Evolutionary conservation across 2,888 invertebrate genomes (phyloP).

Genomic region (Stratiomys singularior): DNA sequence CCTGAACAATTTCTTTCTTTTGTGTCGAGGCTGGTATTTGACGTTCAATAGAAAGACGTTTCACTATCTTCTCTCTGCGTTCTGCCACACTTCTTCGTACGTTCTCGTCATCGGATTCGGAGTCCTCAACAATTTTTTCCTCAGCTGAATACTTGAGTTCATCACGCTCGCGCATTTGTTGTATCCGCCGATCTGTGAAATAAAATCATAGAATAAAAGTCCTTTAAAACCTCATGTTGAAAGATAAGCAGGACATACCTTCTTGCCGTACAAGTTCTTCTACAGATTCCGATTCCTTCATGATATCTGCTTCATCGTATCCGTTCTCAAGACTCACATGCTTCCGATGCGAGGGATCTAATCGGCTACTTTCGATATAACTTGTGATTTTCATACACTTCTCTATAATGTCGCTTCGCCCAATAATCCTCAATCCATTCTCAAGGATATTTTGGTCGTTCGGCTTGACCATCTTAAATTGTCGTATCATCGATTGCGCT

Average conservation of each 20-base stretch:
- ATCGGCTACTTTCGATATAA: conserved; percentile 51
- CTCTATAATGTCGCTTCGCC: conserved; percentile 90
- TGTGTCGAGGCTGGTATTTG: conserved; percentile 77
- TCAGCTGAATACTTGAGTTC: conserved; percentile 84
- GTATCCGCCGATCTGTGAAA: conserved; percentile 61
- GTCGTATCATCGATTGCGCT: conserved; percentile 74
- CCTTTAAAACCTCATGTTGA: no score
- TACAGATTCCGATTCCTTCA: conserved; percentile 72
- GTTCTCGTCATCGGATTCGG: conserved; percentile 71
- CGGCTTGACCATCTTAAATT: conserved; percentile 69
- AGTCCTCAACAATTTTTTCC: conserved; percentile 77
- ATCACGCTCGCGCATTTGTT: conserved; percentile 68
- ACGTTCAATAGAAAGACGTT: conserved; percentile 76
- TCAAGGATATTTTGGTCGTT: conserved; percentile 75
- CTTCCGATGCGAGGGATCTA: conserved; percentile 50
- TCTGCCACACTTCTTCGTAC: conserved; percentile 80
- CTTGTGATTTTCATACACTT: conserved; percentile 73
- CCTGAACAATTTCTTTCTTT: conserved; percentile 78
- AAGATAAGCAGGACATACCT: conserved; percentile 56
- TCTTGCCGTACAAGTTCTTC: conserved; percentile 65
- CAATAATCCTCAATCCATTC: conserved; percentile 84
- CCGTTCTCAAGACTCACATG: conserved; percentile 68
- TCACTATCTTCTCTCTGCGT: conserved; percentile 79
- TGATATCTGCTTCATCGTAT: conserved; percentile 73
- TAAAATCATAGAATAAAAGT: neutral